phyloP scores from a whole-genome alignment of 2,113 vertebrate species.

The Prietella phreatophila region DNA sequence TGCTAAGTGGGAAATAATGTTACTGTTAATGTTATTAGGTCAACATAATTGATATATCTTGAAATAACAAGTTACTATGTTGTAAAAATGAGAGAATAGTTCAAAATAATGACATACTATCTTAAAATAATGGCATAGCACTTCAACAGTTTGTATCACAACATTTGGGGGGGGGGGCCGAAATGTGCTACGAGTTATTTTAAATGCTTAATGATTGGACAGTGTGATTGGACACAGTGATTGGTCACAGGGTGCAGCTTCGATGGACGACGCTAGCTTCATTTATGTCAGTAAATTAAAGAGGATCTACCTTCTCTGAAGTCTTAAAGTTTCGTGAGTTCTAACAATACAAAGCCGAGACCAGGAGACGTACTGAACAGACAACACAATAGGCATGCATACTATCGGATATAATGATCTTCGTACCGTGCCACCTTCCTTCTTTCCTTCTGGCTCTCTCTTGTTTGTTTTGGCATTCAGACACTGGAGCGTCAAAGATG shows the following conservation, averaged over 20 bases:
- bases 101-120: no score
- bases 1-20: no score
- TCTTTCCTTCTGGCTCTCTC: not conserved
- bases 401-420: not conserved
- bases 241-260: not conserved
- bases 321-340: not conserved
- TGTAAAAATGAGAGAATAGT: no score
- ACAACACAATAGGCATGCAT: not conserved
- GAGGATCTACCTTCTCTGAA: not conserved
- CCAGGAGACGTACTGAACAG: not conserved
- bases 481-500: not conserved
- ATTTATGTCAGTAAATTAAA: not conserved
- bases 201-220: not conserved
- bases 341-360: not conserved
- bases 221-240: no score
- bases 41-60: not conserved
- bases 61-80: not conserved
- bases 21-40: no score
- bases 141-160: not conserved
- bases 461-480: conserved; percentile 1
- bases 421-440: no score
- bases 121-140: not conserved
- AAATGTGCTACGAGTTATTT: no score
- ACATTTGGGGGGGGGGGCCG: no score
- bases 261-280: not conserved